phyloP scores from a whole-genome alignment of 2,888 invertebrate species.

The Nezara viridula region DNA sequence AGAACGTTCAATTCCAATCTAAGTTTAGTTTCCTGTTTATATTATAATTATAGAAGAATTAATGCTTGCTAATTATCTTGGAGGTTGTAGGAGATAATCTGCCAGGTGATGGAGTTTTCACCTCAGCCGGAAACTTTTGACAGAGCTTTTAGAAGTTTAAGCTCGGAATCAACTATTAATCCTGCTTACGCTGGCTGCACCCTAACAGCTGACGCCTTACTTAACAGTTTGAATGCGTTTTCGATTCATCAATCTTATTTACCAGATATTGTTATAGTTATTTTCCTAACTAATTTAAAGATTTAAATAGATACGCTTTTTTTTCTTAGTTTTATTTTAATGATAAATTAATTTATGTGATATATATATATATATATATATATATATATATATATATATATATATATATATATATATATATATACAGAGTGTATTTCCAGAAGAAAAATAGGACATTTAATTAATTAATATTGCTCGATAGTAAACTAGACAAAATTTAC shows the following conservation, averaged over 20 bases:
- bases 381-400: too few relatives aligned
- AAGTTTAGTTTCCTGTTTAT: background rate
- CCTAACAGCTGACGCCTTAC: background rate
- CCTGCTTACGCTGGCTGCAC: background rate
- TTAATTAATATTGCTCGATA: too few relatives aligned
- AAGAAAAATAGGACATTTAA: too few relatives aligned
- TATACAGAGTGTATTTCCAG: too few relatives aligned
- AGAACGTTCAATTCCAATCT: background rate
- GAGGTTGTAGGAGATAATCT: background rate
- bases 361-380: too few relatives aligned
- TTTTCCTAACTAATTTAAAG: too few relatives aligned
- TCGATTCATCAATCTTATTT: background rate
- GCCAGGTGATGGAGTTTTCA: constrained; percentile 27
- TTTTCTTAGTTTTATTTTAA: too few relatives aligned
- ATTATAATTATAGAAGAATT: background rate
- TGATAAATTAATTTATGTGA: too few relatives aligned
- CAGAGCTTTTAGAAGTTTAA: constrained; percentile 26
- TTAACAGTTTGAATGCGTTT: background rate
- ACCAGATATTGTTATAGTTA: background rate
- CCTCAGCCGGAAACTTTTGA: constrained; percentile 15
- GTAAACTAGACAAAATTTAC: too few relatives aligned
- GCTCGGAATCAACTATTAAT: constrained; percentile 20
- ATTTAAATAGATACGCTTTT: too few relatives aligned
- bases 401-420: too few relatives aligned
- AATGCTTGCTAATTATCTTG: background rate